phyloP scores from a whole-genome alignment of 2,797 vertebrate species.

The Acanthurus lineatus region DNA sequence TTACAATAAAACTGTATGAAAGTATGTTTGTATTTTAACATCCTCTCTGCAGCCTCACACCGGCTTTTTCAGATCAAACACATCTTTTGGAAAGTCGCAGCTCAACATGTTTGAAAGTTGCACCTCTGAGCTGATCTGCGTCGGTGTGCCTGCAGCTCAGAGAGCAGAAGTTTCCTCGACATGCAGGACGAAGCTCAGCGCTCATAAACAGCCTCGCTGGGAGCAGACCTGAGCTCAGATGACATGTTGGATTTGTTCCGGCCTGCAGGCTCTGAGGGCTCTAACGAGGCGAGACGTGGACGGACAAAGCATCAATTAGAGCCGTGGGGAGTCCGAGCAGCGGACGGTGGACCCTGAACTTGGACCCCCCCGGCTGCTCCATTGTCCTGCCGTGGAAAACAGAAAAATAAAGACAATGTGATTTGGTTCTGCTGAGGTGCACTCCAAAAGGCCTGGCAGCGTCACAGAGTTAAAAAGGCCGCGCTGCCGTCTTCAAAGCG shows the following conservation, averaged over 20 bases:
- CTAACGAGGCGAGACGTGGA: slow-evolving; percentile 42
- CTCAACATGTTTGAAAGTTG: too few species aligned
- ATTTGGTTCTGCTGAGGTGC: slow-evolving; percentile 58
- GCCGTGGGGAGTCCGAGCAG: slow-evolving; percentile 7
- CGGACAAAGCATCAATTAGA: slow-evolving; percentile 60
- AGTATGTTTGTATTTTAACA: too few species aligned
- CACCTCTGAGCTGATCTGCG: too few species aligned
- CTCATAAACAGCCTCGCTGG: not conserved
- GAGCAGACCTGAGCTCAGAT: slow-evolving; percentile 41
- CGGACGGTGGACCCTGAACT: slow-evolving; percentile 11
- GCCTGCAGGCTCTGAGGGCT: slow-evolving; percentile 37
- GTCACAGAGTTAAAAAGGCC: not conserved
- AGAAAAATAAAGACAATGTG: slow-evolving; percentile 59
- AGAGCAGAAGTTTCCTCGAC: too few species aligned
- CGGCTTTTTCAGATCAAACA: too few species aligned
- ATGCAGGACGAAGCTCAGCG: too few species aligned
- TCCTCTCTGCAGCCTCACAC: too few species aligned
- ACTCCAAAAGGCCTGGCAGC: slow-evolving; percentile 27
- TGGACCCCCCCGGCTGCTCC: slow-evolving; percentile 24
- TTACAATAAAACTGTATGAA: too few species aligned
- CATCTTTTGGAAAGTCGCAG: too few species aligned
- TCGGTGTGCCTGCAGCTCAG: too few species aligned
- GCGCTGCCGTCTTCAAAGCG: slow-evolving; percentile 12
- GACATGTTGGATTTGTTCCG: slow-evolving; percentile 72
- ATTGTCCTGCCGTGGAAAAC: slow-evolving; percentile 34